Percentiles rank a stretch among this genome's conserved stretches.
These are phyloP conservation scores for Trimorus sp. DNA, from an alignment of 2,888 invertebrate species.

Conservation along the genomic window DNA sequence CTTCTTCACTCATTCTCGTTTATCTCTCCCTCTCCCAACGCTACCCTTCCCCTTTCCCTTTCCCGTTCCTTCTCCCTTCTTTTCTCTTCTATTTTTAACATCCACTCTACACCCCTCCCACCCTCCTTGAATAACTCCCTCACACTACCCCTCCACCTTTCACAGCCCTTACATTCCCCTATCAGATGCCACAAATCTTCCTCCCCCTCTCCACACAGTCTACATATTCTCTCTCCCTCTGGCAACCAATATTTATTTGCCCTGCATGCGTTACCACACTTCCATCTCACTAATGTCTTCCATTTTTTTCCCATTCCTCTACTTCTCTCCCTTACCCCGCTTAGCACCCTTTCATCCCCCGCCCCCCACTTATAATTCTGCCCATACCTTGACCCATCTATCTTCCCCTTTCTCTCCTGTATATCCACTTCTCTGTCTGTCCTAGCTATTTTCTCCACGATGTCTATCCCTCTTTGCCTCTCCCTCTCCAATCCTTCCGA, in stretches of 20 bases:
- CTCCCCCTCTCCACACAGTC: neutral
- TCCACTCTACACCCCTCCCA: neutral
- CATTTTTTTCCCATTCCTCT: neutral
- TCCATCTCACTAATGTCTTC: neutral
- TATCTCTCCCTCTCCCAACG: neutral
- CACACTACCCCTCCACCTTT: neutral
- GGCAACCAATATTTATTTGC: slow-evolving; percentile 2
- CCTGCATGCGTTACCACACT: neutral
- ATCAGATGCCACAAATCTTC: neutral
- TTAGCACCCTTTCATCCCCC: neutral
- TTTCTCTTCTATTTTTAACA: neutral
- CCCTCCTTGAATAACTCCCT: neutral
- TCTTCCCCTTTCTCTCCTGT: slow-evolving; percentile 14
- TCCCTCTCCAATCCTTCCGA: neutral
- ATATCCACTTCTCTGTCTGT: slow-evolving; percentile 13
- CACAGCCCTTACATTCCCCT: neutral
- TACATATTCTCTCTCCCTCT: slow-evolving; percentile 2
- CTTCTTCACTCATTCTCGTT: too few relatives aligned
- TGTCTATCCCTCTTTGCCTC: neutral
- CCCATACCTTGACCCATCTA: neutral
- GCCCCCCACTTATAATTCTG: neutral
- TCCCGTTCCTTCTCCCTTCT: slow-evolving; percentile 4
- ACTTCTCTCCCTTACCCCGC: neutral
- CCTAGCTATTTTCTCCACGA: neutral
- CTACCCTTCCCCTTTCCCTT: neutral